Conservation (phyloP, 1,140 invertebrate species). For the Solenopsis invicta region DNA sequence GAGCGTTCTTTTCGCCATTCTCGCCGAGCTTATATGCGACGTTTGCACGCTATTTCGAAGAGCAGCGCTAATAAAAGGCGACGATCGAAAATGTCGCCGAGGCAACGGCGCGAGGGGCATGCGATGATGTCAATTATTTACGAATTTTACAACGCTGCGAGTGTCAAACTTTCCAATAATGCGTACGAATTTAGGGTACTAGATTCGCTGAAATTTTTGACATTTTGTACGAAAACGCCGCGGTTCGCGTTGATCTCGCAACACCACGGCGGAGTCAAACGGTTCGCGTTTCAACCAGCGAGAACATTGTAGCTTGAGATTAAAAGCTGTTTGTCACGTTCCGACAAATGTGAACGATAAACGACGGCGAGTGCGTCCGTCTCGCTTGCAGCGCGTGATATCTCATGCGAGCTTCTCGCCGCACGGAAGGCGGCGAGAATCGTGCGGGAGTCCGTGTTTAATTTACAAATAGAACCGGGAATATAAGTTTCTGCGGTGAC, state of each 20-base stretch:
- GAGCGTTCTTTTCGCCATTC: not conserved
- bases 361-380: conserved; percentile 12
- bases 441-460: conserved; percentile 34
- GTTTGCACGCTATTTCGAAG: not conserved
- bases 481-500: conserved; percentile 37
- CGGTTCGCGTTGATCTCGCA: not conserved
- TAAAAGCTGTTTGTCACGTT: conserved; percentile 37
- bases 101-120: not conserved
- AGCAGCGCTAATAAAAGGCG: not conserved
- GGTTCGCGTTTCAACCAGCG: conserved; percentile 4
- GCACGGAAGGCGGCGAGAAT: not conserved
- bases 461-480: conserved; percentile 45
- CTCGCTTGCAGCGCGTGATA: not conserved
- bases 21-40: too few relatives aligned
- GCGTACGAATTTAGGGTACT: not conserved
- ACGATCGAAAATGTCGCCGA: not conserved
- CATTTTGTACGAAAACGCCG: not conserved
- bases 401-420: conserved; percentile 3
- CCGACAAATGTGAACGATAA: conserved; percentile 31
- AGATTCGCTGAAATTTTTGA: not conserved
- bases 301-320: conserved; percentile 20
- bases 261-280: not conserved
- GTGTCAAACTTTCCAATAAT: not conserved
- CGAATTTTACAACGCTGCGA: not conserved
- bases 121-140: not conserved